Base-by-base conservation (phyloP, 2,888 invertebrate species). In the Acronicta aceris region DNA sequence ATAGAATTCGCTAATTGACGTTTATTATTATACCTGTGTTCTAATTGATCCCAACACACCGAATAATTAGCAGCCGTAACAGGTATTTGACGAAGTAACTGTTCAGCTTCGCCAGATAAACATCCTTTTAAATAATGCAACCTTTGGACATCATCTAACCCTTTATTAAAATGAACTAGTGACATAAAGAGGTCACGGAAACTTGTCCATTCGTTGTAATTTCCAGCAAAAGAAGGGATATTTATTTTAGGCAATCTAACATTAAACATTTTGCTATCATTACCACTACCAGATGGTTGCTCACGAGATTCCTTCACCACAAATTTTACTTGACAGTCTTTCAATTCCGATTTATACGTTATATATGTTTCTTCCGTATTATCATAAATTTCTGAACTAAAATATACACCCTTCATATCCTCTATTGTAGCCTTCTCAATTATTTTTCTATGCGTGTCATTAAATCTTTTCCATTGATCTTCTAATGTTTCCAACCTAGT, bases 1-100 rank as follows among this genome's bases (percentile, higher is more conserved):
- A 30, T 30, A 3, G 30, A 30, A 30, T 30, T 30, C 1, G 30
- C 30, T 30, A 30, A 9, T 9, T 30, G 30, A 9, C 30, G 30
- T 9, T 30, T 30, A 30, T 30, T 30, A 30, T 38, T 38, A n/a
- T 38, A 38, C 38, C 38, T 38, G 5, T 38, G 13, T 38, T 38
- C 38, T 30, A 30, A 30, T 6, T 38, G 38, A n/a, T 13, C 5
- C 38, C 38, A 38, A 38, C 38, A 38, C 38, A 38, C 38, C n/a
- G n/a, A 38, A n/a, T 38, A 38, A 38, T 38, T 38, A 6, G 38
- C 38, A 38, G 38, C 38, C n/a, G n/a, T 38, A n/a, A 38, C n/a
- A n/a, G 38, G 30, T 30, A 30, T 30, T 9, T 30, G 30, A 30
- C 30, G 30, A 9, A 30, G 30, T 3, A 30, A 30, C 7, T 38